Base-by-base conservation (phyloP, 2,888 invertebrate genomes). In the Podabrus alpinus region DNA sequence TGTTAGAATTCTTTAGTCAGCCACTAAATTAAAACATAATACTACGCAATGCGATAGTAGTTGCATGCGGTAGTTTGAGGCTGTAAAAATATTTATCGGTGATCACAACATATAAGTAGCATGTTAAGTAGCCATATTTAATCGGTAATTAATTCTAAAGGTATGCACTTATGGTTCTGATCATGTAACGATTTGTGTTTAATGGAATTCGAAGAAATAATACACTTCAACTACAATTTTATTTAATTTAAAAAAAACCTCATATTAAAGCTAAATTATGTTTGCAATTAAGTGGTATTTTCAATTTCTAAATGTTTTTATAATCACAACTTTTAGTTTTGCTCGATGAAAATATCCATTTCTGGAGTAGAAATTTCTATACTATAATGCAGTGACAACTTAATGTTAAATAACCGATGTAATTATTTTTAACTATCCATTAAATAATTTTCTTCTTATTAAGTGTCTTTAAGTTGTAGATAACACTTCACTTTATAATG, bases 111-210 rank as follows among this genome's bases (percentile, higher is more conserved):
- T 45, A 45, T 80, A 82, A 80, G 81, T 82, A 82, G 83, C 83
- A 82, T 83, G 83, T 77, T 81, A 82, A 83, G 82, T 82, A 80
- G 82, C 81, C 73, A 83, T 82, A 83, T 83, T 83, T 82, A 83
- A 83, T 78, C 74, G 75, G 77, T 81, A 82, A 83, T 83, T 82
- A 82, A 83, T 83, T 83, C 79, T 74, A 79, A 74, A 76, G 68
- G 77, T 77, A 76, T 78, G 77, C 72, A 70, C 78, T 80, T 79
- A 79, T 78, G 78, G 78, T 61, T 78, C 76, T 76, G 78, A 79
- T 80, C 80, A 80, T 79, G 79, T 80, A 79, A 77, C 79, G 78
- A 80, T 80, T 77, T 80, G 80, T 73, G 76, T 71, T 76, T 76
- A 76, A 76, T 76, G 76, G 76, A 71, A 76, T 76, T 71, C 71